phyloP scores from a whole-genome alignment of 2,888 invertebrate species.

The Temnothorax ravouxi region DNA sequence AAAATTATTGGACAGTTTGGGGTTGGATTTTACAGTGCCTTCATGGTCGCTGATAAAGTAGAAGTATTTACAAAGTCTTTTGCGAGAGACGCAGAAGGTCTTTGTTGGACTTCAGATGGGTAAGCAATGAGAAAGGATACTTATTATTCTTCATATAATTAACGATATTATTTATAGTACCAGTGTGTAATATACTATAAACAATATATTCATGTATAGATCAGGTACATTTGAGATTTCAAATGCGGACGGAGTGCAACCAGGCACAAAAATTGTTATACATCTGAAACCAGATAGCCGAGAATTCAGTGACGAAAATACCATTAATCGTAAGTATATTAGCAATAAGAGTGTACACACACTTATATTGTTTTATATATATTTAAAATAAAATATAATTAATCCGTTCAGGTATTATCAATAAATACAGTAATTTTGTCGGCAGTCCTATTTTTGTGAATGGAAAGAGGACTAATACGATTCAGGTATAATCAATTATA shows the following conservation, averaged over 20 bases:
- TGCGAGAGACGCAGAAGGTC: slow-evolving; percentile 89
- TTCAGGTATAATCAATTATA: slow-evolving; percentile 88
- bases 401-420: slow-evolving; percentile 90
- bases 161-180: background rate
- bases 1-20: slow-evolving; percentile 99
- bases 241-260: slow-evolving; percentile 93
- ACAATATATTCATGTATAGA: slow-evolving; percentile 85
- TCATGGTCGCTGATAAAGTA: slow-evolving; percentile 98
- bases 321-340: slow-evolving; percentile 89
- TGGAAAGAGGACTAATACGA: slow-evolving; percentile 95
- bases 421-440: slow-evolving; percentile 99
- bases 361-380: background rate
- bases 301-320: slow-evolving; percentile 95
- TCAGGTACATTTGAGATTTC: slow-evolving; percentile 96
- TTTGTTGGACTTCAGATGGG: slow-evolving; percentile 97
- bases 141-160: background rate
- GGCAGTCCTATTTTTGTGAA: slow-evolving; percentile 97
- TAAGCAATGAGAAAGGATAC: slow-evolving; percentile 82
- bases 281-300: slow-evolving; percentile 95
- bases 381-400: slow-evolving; percentile 1
- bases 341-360: slow-evolving; percentile 22
- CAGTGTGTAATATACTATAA: background rate
- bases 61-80: slow-evolving; percentile 95
- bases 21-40: slow-evolving; percentile 98
- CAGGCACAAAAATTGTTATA: slow-evolving; percentile 97